Percentiles rank a stretch among this genome's conserved stretches.
Conservation (phyloP, 1,140 invertebrate species). For the Lordiphosa stackelbergi region DNA sequence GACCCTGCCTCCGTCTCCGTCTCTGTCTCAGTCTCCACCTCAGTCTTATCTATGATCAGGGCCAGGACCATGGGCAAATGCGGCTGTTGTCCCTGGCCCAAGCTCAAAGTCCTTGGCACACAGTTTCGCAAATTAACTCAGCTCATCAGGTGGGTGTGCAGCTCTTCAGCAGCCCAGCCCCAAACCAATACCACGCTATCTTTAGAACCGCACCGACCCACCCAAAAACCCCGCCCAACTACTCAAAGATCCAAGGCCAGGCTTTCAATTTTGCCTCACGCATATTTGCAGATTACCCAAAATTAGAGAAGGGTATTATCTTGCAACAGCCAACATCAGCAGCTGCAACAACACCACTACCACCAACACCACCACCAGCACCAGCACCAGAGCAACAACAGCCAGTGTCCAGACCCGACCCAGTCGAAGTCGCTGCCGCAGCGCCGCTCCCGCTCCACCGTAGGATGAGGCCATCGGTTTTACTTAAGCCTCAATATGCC, state of each 20-base stretch:
- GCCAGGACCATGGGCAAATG: slow-evolving; percentile 18
- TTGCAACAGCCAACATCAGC: slow-evolving; percentile 50
- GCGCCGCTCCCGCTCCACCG: slow-evolving; percentile 28
- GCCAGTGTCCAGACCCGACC: not conserved
- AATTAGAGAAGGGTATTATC: slow-evolving; percentile 75
- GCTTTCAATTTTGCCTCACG: slow-evolving; percentile 49
- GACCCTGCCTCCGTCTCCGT: slow-evolving; percentile 8
- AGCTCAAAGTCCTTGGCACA: slow-evolving; percentile 42
- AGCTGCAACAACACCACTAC: slow-evolving; percentile 10
- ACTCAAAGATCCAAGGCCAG: slow-evolving; percentile 20
- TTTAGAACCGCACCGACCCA: slow-evolving; percentile 1
- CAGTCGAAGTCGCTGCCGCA: not conserved
- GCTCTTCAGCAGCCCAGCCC: slow-evolving; percentile 25
- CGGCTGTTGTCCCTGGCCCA: slow-evolving; percentile 34
- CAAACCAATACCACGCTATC: not conserved
- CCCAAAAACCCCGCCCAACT: not conserved
- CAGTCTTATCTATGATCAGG: slow-evolving; percentile 23
- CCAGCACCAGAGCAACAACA: slow-evolving; percentile 13
- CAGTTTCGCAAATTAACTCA: slow-evolving; percentile 50
- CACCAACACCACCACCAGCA: slow-evolving; percentile 4
- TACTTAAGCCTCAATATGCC: slow-evolving; percentile 68
- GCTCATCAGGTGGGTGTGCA: slow-evolving; percentile 68
- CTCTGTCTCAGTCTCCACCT: slow-evolving; percentile 4
- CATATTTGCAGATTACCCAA: slow-evolving; percentile 77
- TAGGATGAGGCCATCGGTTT: slow-evolving; percentile 54